These are phyloP conservation scores for Rachycentron canadum DNA, from an alignment of 2,797 vertebrate genomes.

Conservation along the genomic window DNA sequence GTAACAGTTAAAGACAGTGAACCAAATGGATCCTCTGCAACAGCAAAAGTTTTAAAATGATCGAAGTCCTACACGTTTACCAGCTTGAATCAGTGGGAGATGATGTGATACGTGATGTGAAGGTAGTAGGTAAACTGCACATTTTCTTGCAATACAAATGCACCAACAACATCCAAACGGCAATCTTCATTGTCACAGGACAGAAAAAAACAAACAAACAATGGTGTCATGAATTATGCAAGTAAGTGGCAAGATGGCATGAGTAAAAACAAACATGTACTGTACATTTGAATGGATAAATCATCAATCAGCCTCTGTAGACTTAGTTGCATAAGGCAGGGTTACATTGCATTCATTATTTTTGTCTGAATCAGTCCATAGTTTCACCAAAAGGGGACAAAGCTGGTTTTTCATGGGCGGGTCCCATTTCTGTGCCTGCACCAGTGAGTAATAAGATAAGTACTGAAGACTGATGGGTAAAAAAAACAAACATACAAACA, in stretches of 20 bases:
- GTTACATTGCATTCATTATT: background rate
- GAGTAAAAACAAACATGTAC: slow-evolving; percentile 12
- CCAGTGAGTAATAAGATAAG: background rate
- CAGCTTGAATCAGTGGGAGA: background rate
- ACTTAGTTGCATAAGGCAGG: background rate
- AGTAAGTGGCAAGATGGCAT: slow-evolving; percentile 8
- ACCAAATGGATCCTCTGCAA: slow-evolving; percentile 28
- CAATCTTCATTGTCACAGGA: background rate
- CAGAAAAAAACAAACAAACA: background rate
- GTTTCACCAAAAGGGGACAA: background rate
- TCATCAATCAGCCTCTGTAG: background rate
- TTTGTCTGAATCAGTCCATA: background rate
- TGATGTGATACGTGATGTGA: background rate
- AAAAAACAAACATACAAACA: background rate
- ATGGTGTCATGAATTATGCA: slow-evolving; percentile 55
- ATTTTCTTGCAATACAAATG: background rate
- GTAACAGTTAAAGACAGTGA: background rate
- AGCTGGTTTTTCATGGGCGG: slow-evolving; percentile 46
- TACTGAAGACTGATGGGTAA: background rate
- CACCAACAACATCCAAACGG: slow-evolving; percentile 2
- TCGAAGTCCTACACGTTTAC: background rate
- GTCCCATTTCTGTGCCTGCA: slow-evolving; percentile 16
- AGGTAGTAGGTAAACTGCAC: background rate
- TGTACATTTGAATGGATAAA: background rate
- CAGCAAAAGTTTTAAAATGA: background rate